Conservation (phyloP, 2,888 invertebrate species). For the Chrysolina oricalcia region DNA sequence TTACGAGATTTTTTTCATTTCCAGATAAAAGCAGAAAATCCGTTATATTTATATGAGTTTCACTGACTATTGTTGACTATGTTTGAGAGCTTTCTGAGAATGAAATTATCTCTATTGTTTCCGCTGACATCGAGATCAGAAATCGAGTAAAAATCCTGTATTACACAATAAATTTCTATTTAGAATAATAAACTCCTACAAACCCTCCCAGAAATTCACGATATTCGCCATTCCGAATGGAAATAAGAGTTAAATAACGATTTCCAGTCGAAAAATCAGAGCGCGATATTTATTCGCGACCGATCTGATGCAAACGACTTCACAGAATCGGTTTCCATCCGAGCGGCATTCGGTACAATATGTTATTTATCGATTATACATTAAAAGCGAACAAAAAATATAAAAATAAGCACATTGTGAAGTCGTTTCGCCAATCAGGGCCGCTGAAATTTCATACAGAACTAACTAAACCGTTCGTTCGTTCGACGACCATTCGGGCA, state of each 20-base stretch:
- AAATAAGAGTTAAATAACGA: conserved; percentile 42
- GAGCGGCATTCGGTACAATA: conserved; percentile 62
- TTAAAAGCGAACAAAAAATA: conserved; percentile 66
- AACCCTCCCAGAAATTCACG: not conserved
- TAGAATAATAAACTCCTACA: not conserved
- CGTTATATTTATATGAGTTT: too few relatives aligned
- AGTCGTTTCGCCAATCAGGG: conserved; percentile 69
- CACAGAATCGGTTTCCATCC: conserved; percentile 57
- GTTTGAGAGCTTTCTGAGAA: too few relatives aligned
- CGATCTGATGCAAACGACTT: conserved; percentile 53
- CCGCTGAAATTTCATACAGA: conserved; percentile 68
- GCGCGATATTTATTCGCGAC: conserved; percentile 12
- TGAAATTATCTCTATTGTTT: too few relatives aligned
- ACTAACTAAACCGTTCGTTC: conserved; percentile 61
- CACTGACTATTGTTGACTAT: too few relatives aligned
- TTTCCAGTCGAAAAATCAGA: conserved; percentile 42
- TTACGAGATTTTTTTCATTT: too few relatives aligned
- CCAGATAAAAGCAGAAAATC: too few relatives aligned
- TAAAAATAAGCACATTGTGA: conserved; percentile 69
- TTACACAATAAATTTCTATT: not conserved
- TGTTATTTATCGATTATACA: conserved; percentile 69
- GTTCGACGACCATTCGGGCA: conserved; percentile 60
- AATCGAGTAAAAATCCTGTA: too few relatives aligned
- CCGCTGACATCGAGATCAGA: too few relatives aligned
- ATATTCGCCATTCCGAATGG: conserved; percentile 43